A percentile compares a stretch with the other conserved stretches of the same genome.
Evolutionary conservation across 2,113 vertebrate species (phyloP).

Genomic region (Actenoides hombroni): DNA sequence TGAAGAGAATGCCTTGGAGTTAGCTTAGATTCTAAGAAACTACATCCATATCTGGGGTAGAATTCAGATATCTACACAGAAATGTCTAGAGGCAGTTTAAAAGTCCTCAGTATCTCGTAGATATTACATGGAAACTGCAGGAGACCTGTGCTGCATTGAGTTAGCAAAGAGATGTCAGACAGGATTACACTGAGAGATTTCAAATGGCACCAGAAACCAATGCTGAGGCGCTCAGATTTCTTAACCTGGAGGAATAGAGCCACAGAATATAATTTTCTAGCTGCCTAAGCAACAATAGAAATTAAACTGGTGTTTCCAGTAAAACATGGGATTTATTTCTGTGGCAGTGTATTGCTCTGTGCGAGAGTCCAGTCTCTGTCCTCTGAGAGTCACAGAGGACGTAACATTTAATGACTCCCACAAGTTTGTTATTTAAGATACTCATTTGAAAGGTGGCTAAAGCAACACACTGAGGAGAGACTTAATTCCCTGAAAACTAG

Average conservation of each 20-base stretch:
- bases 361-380: neutral
- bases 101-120: neutral
- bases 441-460: neutral
- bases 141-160: neutral
- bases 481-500: neutral
- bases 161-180: neutral
- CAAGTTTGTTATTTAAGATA: neutral
- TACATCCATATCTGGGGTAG: neutral
- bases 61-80: neutral
- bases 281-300: neutral
- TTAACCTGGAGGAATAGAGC: neutral
- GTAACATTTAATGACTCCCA: neutral
- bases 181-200: neutral
- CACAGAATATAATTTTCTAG: neutral
- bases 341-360: neutral
- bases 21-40: neutral
- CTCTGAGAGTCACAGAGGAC: neutral
- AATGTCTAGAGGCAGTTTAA: neutral
- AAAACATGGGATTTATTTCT: neutral
- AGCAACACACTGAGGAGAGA: rapidly evolving
- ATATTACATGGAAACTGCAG: neutral
- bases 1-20: neutral
- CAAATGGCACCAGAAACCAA: neutral
- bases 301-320: neutral
- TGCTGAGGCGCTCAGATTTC: neutral